A percentile compares a stretch with the other conserved stretches of the same genome.
phyloP scores from a whole-genome alignment of 2,797 vertebrate species.

The Catamblyrhynchus diadema region DNA sequence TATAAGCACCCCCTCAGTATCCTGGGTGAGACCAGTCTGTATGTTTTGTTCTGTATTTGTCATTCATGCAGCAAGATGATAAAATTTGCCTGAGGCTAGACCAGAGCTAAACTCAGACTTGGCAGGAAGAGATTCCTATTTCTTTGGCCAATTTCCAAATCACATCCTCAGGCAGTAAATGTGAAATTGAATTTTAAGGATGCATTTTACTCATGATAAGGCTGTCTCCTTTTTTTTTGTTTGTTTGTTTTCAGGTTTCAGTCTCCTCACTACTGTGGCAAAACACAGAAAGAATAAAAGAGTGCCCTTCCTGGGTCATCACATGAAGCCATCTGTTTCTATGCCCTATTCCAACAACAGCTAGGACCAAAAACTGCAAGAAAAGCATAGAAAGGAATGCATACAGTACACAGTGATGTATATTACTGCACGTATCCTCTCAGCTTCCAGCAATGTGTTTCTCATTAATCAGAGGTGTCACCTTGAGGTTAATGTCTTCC shows the following conservation, averaged over 20 bases:
- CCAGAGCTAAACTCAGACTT: background rate
- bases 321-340: background rate
- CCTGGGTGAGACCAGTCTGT: background rate
- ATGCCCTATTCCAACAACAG: background rate
- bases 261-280: background rate
- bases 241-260: background rate
- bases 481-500: background rate
- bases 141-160: background rate
- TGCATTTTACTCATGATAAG: background rate
- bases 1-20: background rate
- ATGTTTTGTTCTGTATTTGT: background rate
- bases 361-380: background rate
- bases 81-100: background rate
- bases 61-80: background rate
- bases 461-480: background rate
- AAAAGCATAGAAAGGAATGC: background rate
- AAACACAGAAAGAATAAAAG: background rate
- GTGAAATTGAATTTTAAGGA: background rate
- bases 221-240: background rate
- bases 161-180: background rate
- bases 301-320: background rate
- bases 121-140: background rate
- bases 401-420: background rate
- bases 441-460: background rate
- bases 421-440: background rate